A percentile compares a stretch with the other conserved stretches of the same genome.
phyloP scores from a whole-genome alignment of 2,888 invertebrate species.

The Ophraella communa region DNA sequence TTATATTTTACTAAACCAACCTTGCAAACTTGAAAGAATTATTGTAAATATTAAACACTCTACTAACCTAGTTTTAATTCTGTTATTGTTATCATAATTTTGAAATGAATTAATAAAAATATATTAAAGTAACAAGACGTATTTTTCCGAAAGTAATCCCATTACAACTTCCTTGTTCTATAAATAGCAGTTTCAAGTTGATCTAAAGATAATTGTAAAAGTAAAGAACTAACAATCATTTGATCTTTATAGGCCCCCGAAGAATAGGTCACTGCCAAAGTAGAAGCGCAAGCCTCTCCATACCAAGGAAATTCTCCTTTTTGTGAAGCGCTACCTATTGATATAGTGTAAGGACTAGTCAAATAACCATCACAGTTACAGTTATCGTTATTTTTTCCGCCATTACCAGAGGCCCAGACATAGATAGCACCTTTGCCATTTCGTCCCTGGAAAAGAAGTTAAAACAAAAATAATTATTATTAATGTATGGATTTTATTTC shows the following conservation, averaged over 20 bases:
- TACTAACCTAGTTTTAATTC: too few relatives aligned
- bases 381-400: conserved; percentile 81
- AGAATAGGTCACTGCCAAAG: conserved; percentile 87
- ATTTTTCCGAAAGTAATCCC: too few relatives aligned
- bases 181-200: too few relatives aligned
- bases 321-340: conserved; percentile 86
- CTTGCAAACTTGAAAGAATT: too few relatives aligned
- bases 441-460: conserved; percentile 65
- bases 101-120: too few relatives aligned
- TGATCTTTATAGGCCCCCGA: conserved; percentile 84
- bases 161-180: too few relatives aligned
- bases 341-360: conserved; percentile 84
- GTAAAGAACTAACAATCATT: conserved; percentile 76
- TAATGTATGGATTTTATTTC: too few relatives aligned
- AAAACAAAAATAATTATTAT: background rate
- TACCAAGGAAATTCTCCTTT: conserved; percentile 87
- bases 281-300: conserved; percentile 88
- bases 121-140: too few relatives aligned
- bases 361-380: conserved; percentile 93
- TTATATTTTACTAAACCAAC: too few relatives aligned
- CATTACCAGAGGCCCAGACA: conserved; percentile 94
- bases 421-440: conserved; percentile 84
- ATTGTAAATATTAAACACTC: too few relatives aligned
- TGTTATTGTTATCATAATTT: too few relatives aligned
- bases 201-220: background rate